Conservation (phyloP, 1,140 invertebrate species). For the Drosophila eugracilis region DNA sequence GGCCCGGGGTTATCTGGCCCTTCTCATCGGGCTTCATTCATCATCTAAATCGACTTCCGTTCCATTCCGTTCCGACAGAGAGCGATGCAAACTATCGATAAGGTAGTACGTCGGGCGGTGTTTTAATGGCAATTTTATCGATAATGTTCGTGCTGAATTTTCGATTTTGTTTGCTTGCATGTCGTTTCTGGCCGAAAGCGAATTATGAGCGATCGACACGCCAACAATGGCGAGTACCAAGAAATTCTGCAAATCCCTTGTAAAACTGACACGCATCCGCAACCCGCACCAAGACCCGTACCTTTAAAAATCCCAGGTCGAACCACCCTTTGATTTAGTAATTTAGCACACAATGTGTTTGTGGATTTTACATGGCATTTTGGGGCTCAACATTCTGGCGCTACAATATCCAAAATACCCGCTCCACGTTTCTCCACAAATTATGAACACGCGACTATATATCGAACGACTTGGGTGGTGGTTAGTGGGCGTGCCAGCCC, state of each 20-base stretch:
- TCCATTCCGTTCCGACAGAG: conserved; percentile 43
- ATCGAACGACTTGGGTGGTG: conserved; percentile 60
- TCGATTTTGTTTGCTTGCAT: conserved; percentile 83
- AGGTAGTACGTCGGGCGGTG: conserved; percentile 29
- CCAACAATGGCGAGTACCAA: conserved; percentile 52
- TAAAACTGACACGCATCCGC: conserved; percentile 5
- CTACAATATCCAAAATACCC: not conserved
- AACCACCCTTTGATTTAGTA: conserved; percentile 69
- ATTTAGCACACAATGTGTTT: conserved; percentile 82
- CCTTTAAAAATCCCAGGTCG: conserved; percentile 19
- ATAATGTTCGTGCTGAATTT: conserved; percentile 84
- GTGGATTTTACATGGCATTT: conserved; percentile 62
- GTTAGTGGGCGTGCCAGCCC: conserved; percentile 66
- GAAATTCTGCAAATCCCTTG: conserved; percentile 68
- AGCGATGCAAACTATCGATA: conserved; percentile 80
- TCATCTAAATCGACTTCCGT: conserved; percentile 82
- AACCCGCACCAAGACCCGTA: conserved; percentile 18
- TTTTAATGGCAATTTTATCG: conserved; percentile 84
- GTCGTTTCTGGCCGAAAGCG: conserved; percentile 45
- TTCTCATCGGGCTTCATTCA: conserved; percentile 78
- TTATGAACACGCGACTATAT: conserved; percentile 80
- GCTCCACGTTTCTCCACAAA: conserved; percentile 52
- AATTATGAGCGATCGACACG: conserved; percentile 83
- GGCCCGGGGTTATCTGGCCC: conserved; percentile 52
- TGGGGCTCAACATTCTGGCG: not conserved